phyloP scores from a whole-genome alignment of 2,113 vertebrate genomes.

The Bubo scandiacus region DNA sequence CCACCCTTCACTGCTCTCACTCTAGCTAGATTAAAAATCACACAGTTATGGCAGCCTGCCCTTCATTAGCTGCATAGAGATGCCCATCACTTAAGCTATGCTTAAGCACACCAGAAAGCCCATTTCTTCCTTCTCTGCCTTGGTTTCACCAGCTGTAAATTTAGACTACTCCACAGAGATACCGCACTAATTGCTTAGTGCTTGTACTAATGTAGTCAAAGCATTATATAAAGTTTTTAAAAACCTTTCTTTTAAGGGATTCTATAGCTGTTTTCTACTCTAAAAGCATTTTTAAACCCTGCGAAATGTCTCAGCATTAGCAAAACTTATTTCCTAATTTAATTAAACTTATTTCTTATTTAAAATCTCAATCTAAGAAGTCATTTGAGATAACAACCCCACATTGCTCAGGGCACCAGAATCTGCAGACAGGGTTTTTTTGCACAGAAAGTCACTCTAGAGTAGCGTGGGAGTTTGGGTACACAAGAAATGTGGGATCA shows the following conservation, averaged over 20 bases:
- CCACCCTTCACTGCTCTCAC: not conserved
- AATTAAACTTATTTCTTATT: not conserved
- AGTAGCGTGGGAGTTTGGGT: not conserved
- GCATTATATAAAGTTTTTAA: not conserved
- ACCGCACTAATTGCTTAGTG: fast-evolving
- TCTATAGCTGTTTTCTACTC: not conserved
- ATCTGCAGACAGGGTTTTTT: not conserved
- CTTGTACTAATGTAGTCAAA: not conserved
- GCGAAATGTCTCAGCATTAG: not conserved
- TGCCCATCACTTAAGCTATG: not conserved
- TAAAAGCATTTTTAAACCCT: not conserved
- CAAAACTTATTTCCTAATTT: not conserved
- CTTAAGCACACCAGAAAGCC: not conserved
- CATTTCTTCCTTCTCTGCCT: not conserved
- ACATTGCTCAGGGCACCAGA: not conserved
- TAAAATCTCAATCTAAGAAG: not conserved
- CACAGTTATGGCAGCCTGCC: fast-evolving
- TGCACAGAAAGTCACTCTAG: not conserved
- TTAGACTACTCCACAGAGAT: not conserved
- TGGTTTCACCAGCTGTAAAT: not conserved
- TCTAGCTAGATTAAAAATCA: not conserved
- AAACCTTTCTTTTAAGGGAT: not conserved
- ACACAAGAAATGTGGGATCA: not conserved
- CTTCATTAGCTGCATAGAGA: not conserved
- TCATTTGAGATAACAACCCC: not conserved